These are phyloP conservation scores for Corbicula japonica DNA, from an alignment of 2,888 invertebrate species.

Conservation along the genomic window DNA sequence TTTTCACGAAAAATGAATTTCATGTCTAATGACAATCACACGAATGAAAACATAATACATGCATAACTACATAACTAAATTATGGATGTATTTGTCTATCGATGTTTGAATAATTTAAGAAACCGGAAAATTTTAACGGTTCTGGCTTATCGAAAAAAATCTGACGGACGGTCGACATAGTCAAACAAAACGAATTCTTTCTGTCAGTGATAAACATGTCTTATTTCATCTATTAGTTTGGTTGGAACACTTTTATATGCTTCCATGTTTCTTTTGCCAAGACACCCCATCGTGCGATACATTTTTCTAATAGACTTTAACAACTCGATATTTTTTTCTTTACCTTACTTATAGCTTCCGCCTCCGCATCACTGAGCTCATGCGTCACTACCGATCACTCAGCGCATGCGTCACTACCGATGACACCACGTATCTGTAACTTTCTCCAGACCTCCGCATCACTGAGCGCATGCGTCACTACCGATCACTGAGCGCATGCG, in stretches of 20 bases:
- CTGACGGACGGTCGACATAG: constrained; percentile 18
- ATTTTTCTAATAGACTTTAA: background rate
- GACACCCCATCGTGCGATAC: background rate
- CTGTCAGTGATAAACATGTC: constrained; percentile 38
- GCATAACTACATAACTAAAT: too few species aligned
- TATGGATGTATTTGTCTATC: background rate
- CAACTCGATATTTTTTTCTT: constrained; percentile 32
- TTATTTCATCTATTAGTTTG: constrained; percentile 27
- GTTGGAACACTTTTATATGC: constrained; percentile 23
- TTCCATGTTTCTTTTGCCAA: constrained; percentile 25
- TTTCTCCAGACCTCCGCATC: constrained; percentile 60
- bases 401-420: constrained; percentile 40
- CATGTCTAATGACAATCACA: too few species aligned
- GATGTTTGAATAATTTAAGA: constrained; percentile 1
- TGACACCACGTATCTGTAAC: constrained; percentile 56
- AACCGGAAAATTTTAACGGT: background rate
- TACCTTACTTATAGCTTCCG: constrained; percentile 13
- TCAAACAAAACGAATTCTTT: constrained; percentile 49
- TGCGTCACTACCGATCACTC: too few species aligned
- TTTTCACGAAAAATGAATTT: too few species aligned
- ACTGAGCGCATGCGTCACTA: too few species aligned
- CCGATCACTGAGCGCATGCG: too few species aligned
- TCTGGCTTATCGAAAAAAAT: constrained; percentile 9
- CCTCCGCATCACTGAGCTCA: constrained; percentile 33
- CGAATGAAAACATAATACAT: too few species aligned